phyloP scores from a whole-genome alignment of 1,140 invertebrate species.

The Phymastichus coffea region DNA sequence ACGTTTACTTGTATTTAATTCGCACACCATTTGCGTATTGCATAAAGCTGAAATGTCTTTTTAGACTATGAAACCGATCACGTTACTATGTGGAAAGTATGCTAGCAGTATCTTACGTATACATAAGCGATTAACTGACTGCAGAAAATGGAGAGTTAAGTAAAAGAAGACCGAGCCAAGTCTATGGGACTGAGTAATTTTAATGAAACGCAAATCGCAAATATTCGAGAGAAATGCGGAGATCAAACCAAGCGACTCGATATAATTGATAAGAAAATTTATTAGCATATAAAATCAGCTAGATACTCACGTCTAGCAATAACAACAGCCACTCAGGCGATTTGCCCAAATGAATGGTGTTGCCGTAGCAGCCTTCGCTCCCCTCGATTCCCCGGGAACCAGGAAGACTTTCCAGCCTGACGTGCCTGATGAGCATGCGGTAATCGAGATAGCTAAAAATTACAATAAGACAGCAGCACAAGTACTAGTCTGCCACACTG shows the following conservation, averaged over 20 bases:
- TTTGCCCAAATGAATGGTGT: constrained; percentile 74
- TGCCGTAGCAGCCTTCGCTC: constrained; percentile 78
- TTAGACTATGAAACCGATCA: constrained; percentile 70
- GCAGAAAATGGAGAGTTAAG: constrained; percentile 76
- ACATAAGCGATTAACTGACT: constrained; percentile 30
- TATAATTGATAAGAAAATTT: not conserved
- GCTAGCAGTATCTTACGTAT: constrained; percentile 6
- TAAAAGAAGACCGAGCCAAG: constrained; percentile 63
- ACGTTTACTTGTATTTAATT: constrained; percentile 82
- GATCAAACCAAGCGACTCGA: constrained; percentile 61
- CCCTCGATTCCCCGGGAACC: constrained; percentile 71
- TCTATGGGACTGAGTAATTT: constrained; percentile 81
- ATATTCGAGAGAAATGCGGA: constrained; percentile 63
- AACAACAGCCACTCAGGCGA: constrained; percentile 73
- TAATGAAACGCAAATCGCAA: constrained; percentile 67
- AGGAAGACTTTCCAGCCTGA: constrained; percentile 49
- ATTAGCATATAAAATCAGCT: constrained; percentile 56
- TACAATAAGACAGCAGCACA: constrained; percentile 67
- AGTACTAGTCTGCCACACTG: constrained; percentile 72
- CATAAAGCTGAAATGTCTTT: constrained; percentile 62
- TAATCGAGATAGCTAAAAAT: constrained; percentile 67
- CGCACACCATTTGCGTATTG: constrained; percentile 74
- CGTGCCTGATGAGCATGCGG: constrained; percentile 58
- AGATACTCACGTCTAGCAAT: constrained; percentile 80
- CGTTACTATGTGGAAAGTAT: constrained; percentile 72